A percentile compares a stretch with the other conserved stretches of the same genome.
These are phyloP conservation scores for Lypha dubia DNA, from an alignment of 2,888 invertebrate genomes.

Conservation along the genomic window DNA sequence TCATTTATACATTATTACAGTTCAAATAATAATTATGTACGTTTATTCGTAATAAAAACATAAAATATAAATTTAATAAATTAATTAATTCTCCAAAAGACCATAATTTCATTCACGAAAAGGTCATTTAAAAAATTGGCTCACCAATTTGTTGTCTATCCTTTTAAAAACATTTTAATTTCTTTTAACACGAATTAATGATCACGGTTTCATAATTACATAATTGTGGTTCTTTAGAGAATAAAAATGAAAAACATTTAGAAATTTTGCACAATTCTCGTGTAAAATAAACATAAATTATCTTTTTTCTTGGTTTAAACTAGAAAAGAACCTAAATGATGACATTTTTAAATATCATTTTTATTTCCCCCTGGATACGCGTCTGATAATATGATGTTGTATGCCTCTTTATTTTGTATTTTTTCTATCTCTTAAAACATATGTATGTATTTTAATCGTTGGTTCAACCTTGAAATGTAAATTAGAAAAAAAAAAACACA, in stretches of 20 bases:
- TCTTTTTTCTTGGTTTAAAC: neutral
- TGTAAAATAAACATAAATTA: neutral
- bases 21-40: no score
- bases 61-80: no score
- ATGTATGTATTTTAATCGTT: constrained; percentile 24
- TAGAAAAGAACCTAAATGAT: neutral
- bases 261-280: neutral
- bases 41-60: no score
- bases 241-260: neutral
- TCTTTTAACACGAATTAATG: constrained; percentile 5
- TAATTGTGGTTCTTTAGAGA: neutral
- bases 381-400: neutral
- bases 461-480: constrained; percentile 31
- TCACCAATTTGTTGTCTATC: neutral
- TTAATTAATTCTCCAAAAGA: neutral
- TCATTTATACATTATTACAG: no score
- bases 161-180: neutral
- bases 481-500: constrained; percentile 7
- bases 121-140: neutral
- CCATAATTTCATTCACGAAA: neutral
- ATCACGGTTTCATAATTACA: constrained; percentile 32
- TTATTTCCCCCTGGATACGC: neutral
- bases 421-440: constrained; percentile 30
- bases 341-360: neutral
- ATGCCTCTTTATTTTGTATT: neutral